These are phyloP conservation scores for Elymnias hypermnestra DNA, from an alignment of 1,140 invertebrate genomes.

Conservation along the genomic window DNA sequence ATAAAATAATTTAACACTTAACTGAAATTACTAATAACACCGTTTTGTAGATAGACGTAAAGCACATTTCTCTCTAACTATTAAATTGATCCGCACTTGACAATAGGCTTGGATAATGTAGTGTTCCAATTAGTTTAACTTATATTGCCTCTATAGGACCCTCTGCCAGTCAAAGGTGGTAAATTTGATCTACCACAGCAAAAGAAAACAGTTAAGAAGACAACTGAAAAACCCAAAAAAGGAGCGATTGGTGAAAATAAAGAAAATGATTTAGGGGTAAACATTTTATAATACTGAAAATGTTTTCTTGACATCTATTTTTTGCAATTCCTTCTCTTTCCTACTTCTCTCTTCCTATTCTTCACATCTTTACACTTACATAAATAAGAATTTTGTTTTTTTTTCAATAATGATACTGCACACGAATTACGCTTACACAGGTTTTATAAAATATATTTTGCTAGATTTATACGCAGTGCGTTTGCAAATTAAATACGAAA, in stretches of 20 bases:
- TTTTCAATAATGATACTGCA: too few species aligned
- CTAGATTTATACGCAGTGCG: neutral
- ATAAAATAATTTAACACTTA: conserved; percentile 20
- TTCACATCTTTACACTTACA: too few species aligned
- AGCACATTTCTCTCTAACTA: conserved; percentile 46
- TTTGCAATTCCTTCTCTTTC: conserved; percentile 7
- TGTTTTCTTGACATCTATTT: conserved; percentile 28
- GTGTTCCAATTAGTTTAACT: conserved; percentile 38
- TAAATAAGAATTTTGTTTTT: too few species aligned
- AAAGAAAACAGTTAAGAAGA: conserved; percentile 66
- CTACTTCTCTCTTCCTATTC: too few species aligned
- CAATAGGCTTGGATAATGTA: conserved; percentile 38
- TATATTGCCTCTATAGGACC: conserved; percentile 61
- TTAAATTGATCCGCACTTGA: conserved; percentile 31
- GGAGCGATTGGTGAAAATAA: conserved; percentile 49
- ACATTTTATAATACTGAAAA: conserved; percentile 33
- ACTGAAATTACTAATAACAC: conserved; percentile 26
- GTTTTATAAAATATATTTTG: neutral
- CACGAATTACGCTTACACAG: too few species aligned
- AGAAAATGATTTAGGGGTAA: conserved; percentile 76
- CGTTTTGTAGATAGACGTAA: conserved; percentile 29
- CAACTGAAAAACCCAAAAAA: conserved; percentile 55
- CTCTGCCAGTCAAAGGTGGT: conserved; percentile 59
- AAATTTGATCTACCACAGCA: conserved; percentile 68
- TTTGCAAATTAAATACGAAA: neutral